Conservation (phyloP, 2,797 vertebrate genomes). For the Pogonophryne albipinna region DNA sequence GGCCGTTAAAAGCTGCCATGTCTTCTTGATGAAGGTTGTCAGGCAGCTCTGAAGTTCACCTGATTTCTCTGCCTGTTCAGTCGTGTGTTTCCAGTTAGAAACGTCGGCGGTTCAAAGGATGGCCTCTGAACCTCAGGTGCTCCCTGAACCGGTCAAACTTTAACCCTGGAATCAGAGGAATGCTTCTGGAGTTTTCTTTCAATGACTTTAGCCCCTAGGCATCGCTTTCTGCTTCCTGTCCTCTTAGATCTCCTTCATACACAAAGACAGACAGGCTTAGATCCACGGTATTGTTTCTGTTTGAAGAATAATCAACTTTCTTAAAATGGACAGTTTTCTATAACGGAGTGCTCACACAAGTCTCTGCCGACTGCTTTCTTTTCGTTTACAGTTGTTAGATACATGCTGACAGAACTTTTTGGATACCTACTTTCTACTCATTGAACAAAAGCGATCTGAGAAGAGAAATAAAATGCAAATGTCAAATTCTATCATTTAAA, state of each 20-base stretch:
- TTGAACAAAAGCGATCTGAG: neutral
- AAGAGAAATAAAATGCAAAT: neutral
- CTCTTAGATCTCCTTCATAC: constrained; percentile 17
- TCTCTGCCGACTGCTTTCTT: neutral
- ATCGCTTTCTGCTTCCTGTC: constrained; percentile 37
- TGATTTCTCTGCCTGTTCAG: neutral
- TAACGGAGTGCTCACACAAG: neutral
- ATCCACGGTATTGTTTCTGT: neutral
- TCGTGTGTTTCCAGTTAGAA: constrained; percentile 35
- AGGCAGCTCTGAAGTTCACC: constrained; percentile 3
- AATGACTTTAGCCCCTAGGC: constrained; percentile 26
- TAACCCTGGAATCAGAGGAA: constrained; percentile 52
- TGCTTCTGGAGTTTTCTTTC: constrained; percentile 39
- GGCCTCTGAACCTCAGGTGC: constrained; percentile 15
- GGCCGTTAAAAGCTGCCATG: neutral
- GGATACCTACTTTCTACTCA: neutral
- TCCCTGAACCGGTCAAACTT: constrained; percentile 22
- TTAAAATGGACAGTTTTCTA: neutral
- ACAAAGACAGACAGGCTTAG: neutral
- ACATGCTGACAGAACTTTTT: neutral
- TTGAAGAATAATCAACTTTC: neutral
- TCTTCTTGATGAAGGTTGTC: neutral
- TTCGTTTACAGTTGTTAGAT: too few species aligned
- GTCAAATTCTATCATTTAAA: neutral
- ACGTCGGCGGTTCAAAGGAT: constrained; percentile 7